Conservation (phyloP, 2,888 invertebrate genomes). For the Adelognathus sp. region DNA sequence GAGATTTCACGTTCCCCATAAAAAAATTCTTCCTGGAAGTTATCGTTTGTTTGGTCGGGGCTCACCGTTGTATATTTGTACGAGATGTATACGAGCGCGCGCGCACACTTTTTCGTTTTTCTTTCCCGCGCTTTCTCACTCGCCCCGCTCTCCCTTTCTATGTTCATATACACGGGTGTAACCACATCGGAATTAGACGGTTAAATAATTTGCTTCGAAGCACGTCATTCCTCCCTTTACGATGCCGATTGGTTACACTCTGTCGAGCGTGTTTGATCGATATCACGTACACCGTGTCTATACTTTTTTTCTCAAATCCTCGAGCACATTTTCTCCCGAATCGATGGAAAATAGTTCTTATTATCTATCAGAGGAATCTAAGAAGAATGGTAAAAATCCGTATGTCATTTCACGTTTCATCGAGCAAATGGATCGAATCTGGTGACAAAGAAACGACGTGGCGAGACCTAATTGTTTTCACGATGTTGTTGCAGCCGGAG, state of each 20-base stretch:
- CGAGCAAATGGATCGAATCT: slow-evolving; percentile 17
- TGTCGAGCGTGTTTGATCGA: slow-evolving; percentile 40
- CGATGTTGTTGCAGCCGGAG: not conserved
- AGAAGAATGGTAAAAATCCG: slow-evolving; percentile 6
- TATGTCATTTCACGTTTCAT: slow-evolving; percentile 12
- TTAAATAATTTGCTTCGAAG: slow-evolving; percentile 37
- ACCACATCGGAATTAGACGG: slow-evolving; percentile 33
- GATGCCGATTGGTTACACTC: slow-evolving; percentile 15
- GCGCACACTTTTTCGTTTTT: not conserved
- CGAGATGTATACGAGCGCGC: slow-evolving; percentile 3
- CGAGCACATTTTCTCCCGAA: not conserved
- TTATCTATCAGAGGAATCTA: not conserved
- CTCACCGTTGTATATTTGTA: slow-evolving; percentile 32
- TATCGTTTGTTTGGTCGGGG: slow-evolving; percentile 61
- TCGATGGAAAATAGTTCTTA: slow-evolving; percentile 5
- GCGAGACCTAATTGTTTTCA: slow-evolving; percentile 33
- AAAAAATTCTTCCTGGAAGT: slow-evolving; percentile 65
- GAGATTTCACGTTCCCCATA: slow-evolving; percentile 1
- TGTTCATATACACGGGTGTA: slow-evolving; percentile 7
- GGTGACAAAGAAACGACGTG: slow-evolving; percentile 24
- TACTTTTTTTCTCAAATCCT: too few species aligned
- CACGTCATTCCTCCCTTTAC: slow-evolving; percentile 18
- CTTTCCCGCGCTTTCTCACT: not conserved
- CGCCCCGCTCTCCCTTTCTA: not conserved
- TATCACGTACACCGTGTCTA: slow-evolving; percentile 29